Evolutionary conservation across 2,113 vertebrate species (phyloP).

Genomic region (Otus sunia): DNA sequence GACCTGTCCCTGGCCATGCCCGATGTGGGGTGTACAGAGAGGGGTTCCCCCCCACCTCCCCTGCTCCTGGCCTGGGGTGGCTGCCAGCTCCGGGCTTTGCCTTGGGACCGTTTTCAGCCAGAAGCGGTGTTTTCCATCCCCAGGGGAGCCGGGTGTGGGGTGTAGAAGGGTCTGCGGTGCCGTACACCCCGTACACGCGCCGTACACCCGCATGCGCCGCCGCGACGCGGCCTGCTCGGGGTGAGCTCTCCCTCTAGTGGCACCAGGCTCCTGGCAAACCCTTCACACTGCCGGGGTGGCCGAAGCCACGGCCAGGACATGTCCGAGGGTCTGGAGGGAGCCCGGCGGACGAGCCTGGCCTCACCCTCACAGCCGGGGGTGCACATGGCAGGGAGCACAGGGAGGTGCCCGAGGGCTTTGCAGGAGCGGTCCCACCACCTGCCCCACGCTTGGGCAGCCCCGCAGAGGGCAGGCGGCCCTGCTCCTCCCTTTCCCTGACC

Average conservation of each 20-base stretch:
- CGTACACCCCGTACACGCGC: background rate
- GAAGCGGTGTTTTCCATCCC: rapidly evolving
- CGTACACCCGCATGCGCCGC: background rate
- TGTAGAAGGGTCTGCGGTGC: background rate
- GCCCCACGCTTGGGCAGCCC: background rate
- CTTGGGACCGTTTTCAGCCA: background rate
- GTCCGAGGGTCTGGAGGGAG: background rate
- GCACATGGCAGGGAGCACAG: background rate
- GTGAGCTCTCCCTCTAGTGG: slow-evolving; percentile 63
- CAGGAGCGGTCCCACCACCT: background rate
- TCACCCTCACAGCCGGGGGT: background rate
- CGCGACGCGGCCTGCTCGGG: background rate
- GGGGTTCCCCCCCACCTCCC: background rate
- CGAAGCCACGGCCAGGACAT: background rate
- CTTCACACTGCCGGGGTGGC: rapidly evolving
- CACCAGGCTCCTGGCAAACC: background rate
- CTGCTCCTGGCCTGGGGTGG: too few species aligned
- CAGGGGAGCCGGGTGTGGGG: background rate
- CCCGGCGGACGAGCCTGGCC: rapidly evolving
- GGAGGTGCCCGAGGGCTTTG: rapidly evolving
- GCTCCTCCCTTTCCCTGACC: background rate
- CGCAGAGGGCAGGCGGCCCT: background rate
- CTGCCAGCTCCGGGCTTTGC: background rate
- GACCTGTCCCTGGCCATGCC: background rate
- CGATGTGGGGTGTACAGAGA: rapidly evolving